Percentiles rank a stretch among this genome's conserved stretches.
Evolutionary conservation across 2,797 vertebrate genomes (phyloP).

Genomic region (Merluccius polli): DNA sequence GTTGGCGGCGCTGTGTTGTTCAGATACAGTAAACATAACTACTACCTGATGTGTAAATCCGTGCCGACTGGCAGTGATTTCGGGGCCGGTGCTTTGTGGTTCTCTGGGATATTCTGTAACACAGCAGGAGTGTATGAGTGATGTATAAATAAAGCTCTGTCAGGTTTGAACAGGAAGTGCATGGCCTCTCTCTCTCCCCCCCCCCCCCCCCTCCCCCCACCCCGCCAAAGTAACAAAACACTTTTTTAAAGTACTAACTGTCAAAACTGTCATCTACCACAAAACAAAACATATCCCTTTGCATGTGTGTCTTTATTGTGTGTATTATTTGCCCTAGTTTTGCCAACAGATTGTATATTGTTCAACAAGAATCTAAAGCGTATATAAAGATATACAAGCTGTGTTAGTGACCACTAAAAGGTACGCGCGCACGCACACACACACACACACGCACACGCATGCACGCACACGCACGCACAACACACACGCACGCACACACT

Average conservation of each 20-base stretch:
- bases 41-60: slow-evolving; percentile 12
- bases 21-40: slow-evolving; percentile 7
- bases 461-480: neutral
- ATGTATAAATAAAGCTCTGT: slow-evolving; percentile 28
- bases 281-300: too few species aligned
- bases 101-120: slow-evolving; percentile 16
- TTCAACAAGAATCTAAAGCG: neutral
- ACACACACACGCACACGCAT: neutral
- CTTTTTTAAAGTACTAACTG: too few species aligned
- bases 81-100: slow-evolving; percentile 15
- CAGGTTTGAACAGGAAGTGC: neutral
- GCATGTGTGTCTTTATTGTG: neutral
- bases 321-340: neutral
- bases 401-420: neutral
- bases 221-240: too few species aligned
- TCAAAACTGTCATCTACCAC: too few species aligned
- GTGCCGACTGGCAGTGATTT: neutral
- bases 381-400: neutral
- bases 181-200: neutral
- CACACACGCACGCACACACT: neutral
- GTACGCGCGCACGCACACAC: neutral
- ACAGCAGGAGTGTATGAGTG: slow-evolving; percentile 27
- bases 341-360: neutral
- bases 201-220: too few species aligned
- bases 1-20: neutral